Evolutionary conservation across 2,888 invertebrate genomes (phyloP).

Genomic region (Chydorus sphaericus): DNA sequence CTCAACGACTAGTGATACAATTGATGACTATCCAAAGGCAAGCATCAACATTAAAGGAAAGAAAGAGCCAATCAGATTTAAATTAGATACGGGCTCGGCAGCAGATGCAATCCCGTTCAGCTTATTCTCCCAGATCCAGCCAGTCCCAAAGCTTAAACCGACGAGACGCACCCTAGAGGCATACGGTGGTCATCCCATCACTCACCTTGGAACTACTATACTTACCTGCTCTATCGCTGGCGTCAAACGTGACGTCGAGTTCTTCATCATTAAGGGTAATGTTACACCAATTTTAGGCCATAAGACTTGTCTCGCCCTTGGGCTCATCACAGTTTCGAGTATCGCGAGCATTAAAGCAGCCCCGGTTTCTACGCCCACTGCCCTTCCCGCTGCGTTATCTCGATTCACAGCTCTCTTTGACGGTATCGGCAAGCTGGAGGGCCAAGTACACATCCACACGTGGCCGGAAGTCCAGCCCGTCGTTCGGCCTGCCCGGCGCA

Average conservation of each 20-base stretch:
- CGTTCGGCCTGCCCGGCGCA: constrained; percentile 4
- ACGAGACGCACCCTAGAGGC: not conserved
- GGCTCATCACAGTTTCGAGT: not conserved
- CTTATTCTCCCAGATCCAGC: not conserved
- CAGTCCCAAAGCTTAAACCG: not conserved
- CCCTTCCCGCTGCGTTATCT: not conserved
- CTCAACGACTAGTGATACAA: no score
- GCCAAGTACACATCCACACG: constrained; percentile 1
- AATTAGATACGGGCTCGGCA: not conserved
- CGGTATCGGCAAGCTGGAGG: not conserved
- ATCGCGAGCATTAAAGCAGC: no score
- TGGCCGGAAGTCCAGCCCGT: not conserved
- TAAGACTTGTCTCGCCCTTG: not conserved
- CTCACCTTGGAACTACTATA: not conserved
- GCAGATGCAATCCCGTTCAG: not conserved
- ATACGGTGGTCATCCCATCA: not conserved
- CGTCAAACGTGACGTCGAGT: not conserved
- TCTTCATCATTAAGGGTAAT: not conserved
- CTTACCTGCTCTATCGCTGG: not conserved
- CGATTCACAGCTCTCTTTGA: not conserved
- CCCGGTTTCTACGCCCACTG: no score
- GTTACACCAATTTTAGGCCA: not conserved
- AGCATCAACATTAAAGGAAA: no score
- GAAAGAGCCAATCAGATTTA: no score
- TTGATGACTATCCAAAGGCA: no score